Conservation (phyloP, 2,888 invertebrate genomes). For the Crepidodera aurea region DNA sequence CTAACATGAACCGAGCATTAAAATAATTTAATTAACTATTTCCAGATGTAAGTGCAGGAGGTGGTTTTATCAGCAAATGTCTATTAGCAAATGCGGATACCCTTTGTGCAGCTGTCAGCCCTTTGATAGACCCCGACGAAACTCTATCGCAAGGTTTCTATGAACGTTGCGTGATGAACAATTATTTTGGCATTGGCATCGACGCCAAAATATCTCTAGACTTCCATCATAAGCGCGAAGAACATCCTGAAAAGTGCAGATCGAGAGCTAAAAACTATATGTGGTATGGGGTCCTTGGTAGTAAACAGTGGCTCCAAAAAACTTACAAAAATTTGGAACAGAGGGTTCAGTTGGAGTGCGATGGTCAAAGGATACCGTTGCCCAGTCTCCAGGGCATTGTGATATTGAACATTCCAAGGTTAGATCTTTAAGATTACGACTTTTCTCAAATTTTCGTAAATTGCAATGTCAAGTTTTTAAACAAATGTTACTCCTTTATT, state of each 20-base stretch:
- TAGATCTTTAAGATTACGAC: no score
- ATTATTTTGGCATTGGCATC: constrained; percentile 97
- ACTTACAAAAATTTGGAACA: constrained; percentile 97
- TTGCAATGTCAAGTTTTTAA: no score
- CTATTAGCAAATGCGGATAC: constrained; percentile 95
- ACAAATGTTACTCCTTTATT: no score
- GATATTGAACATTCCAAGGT: constrained; percentile 93
- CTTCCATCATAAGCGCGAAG: constrained; percentile 96
- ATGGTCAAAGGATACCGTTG: constrained; percentile 93
- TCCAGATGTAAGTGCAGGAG: constrained; percentile 63
- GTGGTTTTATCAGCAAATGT: constrained; percentile 94
- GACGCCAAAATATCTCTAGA: constrained; percentile 97
- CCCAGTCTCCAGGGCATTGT: constrained; percentile 97
- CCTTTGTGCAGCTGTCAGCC: constrained; percentile 94
- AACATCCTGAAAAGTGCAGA: constrained; percentile 95
- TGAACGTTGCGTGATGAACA: constrained; percentile 97
- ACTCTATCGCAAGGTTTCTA: constrained; percentile 87
- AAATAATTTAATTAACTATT: no score
- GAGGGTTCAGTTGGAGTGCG: constrained; percentile 93
- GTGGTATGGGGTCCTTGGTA: constrained; percentile 89
- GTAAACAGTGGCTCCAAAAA: constrained; percentile 84
- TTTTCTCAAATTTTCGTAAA: no score
- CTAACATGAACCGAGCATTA: no score
- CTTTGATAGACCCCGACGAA: constrained; percentile 92
- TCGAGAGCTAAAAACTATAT: constrained; percentile 95